Percentiles rank a stretch among this genome's conserved stretches.
These are phyloP conservation scores for Pteruthius melanotis DNA, from an alignment of 2,113 vertebrate genomes.

Conservation along the genomic window DNA sequence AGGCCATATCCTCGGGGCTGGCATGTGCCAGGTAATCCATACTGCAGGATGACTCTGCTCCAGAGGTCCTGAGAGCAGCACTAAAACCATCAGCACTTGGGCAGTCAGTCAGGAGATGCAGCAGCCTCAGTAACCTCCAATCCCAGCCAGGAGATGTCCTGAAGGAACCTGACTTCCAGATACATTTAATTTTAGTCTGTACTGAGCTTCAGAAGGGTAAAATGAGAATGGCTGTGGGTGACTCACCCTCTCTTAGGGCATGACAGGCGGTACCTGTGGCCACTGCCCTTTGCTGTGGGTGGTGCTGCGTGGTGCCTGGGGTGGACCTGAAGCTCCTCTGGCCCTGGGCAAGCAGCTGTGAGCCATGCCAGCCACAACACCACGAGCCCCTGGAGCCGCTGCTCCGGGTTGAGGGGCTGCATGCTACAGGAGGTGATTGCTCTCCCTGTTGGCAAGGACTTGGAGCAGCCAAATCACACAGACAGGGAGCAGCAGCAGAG, in stretches of 20 bases:
- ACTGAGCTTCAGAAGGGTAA: neutral
- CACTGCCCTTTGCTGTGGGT: neutral
- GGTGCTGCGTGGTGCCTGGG: accelerated
- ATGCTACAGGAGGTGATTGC: neutral
- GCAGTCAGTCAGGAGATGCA: neutral
- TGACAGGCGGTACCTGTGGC: neutral
- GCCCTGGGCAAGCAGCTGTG: neutral
- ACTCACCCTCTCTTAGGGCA: accelerated
- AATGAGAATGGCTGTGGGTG: neutral
- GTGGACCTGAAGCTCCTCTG: neutral
- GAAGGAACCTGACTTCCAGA: neutral
- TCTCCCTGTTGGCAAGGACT: accelerated
- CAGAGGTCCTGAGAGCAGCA: neutral
- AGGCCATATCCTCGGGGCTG: neutral
- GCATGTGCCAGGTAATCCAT: neutral
- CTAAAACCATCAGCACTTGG: neutral
- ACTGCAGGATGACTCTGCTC: neutral
- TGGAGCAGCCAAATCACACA: accelerated
- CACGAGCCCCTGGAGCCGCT: accelerated
- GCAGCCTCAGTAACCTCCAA: neutral
- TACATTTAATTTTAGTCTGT: neutral
- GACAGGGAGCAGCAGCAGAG: neutral
- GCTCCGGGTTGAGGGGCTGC: accelerated
- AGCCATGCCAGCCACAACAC: neutral
- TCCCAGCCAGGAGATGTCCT: neutral